These are phyloP conservation scores for Pherbina coryleti DNA, from an alignment of 2,888 invertebrate species.

Conservation along the genomic window DNA sequence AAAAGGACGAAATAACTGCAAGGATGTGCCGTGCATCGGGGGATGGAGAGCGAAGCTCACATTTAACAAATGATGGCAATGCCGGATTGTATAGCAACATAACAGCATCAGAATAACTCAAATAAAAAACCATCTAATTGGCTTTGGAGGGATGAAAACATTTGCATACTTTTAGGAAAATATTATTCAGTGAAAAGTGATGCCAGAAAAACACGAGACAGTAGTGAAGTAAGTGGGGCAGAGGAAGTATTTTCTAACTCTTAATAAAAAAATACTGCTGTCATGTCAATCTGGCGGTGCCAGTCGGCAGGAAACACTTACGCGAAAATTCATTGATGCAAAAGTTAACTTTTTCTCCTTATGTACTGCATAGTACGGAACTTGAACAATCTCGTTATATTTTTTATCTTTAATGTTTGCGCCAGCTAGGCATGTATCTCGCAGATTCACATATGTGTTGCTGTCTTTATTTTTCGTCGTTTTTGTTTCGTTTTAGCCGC, in stretches of 20 bases:
- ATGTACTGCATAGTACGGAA: too few relatives aligned
- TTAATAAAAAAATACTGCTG: not conserved
- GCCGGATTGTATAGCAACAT: conserved; percentile 13
- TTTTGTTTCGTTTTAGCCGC: too few relatives aligned
- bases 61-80: conserved; percentile 9
- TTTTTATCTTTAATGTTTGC: too few relatives aligned
- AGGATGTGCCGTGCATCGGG: not conserved
- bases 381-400: too few relatives aligned
- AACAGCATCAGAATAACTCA: not conserved
- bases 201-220: not conserved
- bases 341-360: too few relatives aligned
- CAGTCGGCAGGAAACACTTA: not conserved
- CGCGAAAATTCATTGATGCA: not conserved
- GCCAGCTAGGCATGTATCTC: too few relatives aligned
- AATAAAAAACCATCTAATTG: conserved; percentile 15
- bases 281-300: not conserved
- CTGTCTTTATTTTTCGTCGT: too few relatives aligned
- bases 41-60: not conserved
- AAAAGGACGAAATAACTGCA: conserved; percentile 40
- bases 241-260: not conserved
- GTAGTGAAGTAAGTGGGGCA: not conserved
- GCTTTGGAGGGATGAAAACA: conserved; percentile 13
- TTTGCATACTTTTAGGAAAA: conserved; percentile 23
- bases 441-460: too few relatives aligned
- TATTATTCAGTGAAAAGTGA: not conserved